Evolutionary conservation across 2,113 vertebrate species (phyloP), one percentile per base, ranked within the genome.

Genomic region (Strigops habroptila): DNA sequence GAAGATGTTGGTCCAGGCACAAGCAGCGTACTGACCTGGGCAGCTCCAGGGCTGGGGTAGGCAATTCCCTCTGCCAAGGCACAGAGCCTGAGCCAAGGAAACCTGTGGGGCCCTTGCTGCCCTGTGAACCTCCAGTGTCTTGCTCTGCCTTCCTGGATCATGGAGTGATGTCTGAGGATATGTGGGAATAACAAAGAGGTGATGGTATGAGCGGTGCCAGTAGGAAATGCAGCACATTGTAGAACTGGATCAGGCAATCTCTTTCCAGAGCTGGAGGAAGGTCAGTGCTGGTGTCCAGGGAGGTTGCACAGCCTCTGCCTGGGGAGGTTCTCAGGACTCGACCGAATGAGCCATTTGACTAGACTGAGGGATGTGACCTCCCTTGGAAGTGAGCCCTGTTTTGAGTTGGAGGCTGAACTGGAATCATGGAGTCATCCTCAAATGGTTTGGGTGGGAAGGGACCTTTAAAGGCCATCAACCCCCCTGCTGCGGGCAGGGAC

Each of bases 131-230:
- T 88, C 59, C 64, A 19, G 0, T 3, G 48, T 64, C 70, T 76
- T 41, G 53, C 70, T 65, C 9, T 6, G 65, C 71, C 44, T 25
- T 86, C 18, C 71, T 4, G 4, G 65, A 48, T 73, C 51, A 25
- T 1, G 2, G 46, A 43, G 49, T 23, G 3, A 8, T 37, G 82
- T 22, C 48, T 68, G 48, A 2, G 6, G n/a, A 9, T 5, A 1
- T 0, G 12, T 35, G 49, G 77, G 59, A 27, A 19, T 35, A 10
- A 12, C 0, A 5, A 55, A 37, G 30, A 53, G 44, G 39, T 0
- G 3, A 53, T 41, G 48, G 46, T 18, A 8, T 0, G 7, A 43
- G 80, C 82, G 53, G 53, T 15, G 59, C 31, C 62, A 2, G 7
- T 4, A 27, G 86, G 63, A 53, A 35, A 3, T 2, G 3, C 35